Evolutionary conservation across 2,113 vertebrate genomes (phyloP), one percentile per base, ranked within the genome.

Genomic region (Alexandromys fortis): DNA sequence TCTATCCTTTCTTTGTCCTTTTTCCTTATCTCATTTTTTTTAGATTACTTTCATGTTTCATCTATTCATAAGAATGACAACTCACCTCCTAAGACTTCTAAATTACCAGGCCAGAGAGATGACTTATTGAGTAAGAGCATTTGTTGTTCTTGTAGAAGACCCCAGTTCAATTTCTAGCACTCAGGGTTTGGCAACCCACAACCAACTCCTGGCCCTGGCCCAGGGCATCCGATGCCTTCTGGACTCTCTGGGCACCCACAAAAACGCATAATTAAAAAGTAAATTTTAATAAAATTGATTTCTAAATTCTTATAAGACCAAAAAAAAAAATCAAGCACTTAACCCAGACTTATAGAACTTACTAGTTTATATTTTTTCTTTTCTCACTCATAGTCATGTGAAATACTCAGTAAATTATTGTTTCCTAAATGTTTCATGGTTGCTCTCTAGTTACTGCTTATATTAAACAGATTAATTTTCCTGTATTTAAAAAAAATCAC

Each of bases 21-120:
- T 96, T 96, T 94, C 70, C 91, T 76, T 93, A 72, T 47, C 73
- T 68, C 35, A 81, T 14, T 94, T 94, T 96, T 77, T 75, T 77
- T 70, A 89, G 77, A 52, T 52, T 16, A 11, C 26, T 79, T 87
- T 90, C 76, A 38, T 75, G 67, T 96, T n/a, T 90, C 16, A 75
- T 86, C 67, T 95, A 28, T 38, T 94, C 42, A 96, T 65, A 94
- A 94, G 94, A 95, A 49, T 12, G 26, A 61, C 16, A 90, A 7
- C 11, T 76, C 73, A 28, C 63, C 61, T 94, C 58, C 73, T 82
- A 96, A 94, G 42, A 81, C 65, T 95, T 92, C 33, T 90, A 26
- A 94, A 86, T 92, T 63, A 12, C 42, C 45, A 38, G 38, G 58
- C 81, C 28, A 8, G n/a, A 83, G 24, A 30, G 38, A 65, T 85